Percentiles rank a stretch among this genome's conserved stretches.
phyloP scores from a whole-genome alignment of 2,888 invertebrate species.

The Zygothrica quintamaculata region DNA sequence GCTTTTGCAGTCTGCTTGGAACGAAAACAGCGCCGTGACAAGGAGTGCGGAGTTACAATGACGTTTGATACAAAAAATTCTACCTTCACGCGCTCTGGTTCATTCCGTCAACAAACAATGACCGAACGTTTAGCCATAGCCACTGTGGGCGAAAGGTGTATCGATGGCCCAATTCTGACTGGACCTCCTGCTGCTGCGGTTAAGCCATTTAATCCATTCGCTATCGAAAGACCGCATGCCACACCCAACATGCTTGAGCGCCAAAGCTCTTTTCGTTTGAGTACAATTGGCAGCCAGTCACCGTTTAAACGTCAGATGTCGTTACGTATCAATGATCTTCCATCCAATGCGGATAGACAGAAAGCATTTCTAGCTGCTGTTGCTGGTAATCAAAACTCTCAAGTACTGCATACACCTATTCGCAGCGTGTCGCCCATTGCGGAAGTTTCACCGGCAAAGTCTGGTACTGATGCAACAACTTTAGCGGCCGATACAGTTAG shows the following conservation, averaged over 20 bases:
- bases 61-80: slow-evolving; percentile 95
- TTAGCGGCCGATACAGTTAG: slow-evolving; percentile 86
- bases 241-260: slow-evolving; percentile 97
- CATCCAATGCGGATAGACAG: slow-evolving; percentile 95
- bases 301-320: slow-evolving; percentile 99
- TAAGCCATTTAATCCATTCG: slow-evolving; percentile 94
- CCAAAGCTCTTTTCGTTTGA: slow-evolving; percentile 97
- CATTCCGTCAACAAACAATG: slow-evolving; percentile 93
- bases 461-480: slow-evolving; percentile 72
- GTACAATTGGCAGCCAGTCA: slow-evolving; percentile 90
- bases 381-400: slow-evolving; percentile 65
- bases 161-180: slow-evolving; percentile 69
- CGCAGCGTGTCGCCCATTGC: slow-evolving; percentile 90
- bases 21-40: slow-evolving; percentile 98
- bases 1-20: slow-evolving; percentile 99
- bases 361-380: slow-evolving; percentile 84
- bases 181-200: slow-evolving; percentile 82
- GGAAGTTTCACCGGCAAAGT: slow-evolving; percentile 88
- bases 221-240: slow-evolving; percentile 97
- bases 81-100: slow-evolving; percentile 96
- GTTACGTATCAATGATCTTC: slow-evolving; percentile 96
- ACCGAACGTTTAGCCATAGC: slow-evolving; percentile 89
- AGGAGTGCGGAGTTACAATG: slow-evolving; percentile 97
- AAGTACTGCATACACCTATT: slow-evolving; percentile 76
- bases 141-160: slow-evolving; percentile 86